Base-by-base conservation (phyloP, 1,140 invertebrate species). In the Anadara kagoshimensis region DNA sequence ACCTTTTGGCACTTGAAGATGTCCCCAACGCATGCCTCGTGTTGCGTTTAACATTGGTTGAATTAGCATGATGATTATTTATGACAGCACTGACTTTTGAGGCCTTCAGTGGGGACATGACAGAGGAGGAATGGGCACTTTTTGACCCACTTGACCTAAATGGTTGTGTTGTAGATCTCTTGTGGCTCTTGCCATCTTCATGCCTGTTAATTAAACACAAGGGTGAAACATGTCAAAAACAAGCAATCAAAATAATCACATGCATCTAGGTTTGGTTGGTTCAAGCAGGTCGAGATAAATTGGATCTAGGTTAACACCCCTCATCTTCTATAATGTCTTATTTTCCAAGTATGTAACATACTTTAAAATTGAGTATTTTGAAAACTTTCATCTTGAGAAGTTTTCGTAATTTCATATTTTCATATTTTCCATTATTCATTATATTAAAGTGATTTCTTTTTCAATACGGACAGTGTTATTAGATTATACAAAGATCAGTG, bases 91-190 rank as follows among this genome's bases (percentile, higher is more conserved):
- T 77, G 61, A 84, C 79, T 79, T 85, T 86, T 68, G 84, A 83
- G 45, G 86, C 81, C 78, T 87, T 87, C 44, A 87, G 66, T 41
- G 85, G 83, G 59, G 86, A 87, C 61, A 80, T 81, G 58, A 82
- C 78, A 49, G 75, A 49, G 58, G 66, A 68, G 24, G 82, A 70
- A 66, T 86, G 86, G 26, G 86, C 80, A 82, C 84, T 87, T 73
- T 84, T 86, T 68, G 81, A 78, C 49, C 81, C 81, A 43, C 75
- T 57, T 26, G 73, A 65, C 29, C 84, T 73, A 61, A 82, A 68
- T 16, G 85, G 79, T 69, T 85, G 84, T 53, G 84, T 83, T 41
- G 83, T 84, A 22, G 79, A 81, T 59, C 86, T 69, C 75, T 86
- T 87, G 79, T 87, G 86, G 54, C 77, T 73, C 75, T 86, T 87